Evolutionary conservation across 1,140 invertebrate genomes (phyloP), one percentile per base, ranked within the genome.

Genomic region (Mercenaria mercenaria): DNA sequence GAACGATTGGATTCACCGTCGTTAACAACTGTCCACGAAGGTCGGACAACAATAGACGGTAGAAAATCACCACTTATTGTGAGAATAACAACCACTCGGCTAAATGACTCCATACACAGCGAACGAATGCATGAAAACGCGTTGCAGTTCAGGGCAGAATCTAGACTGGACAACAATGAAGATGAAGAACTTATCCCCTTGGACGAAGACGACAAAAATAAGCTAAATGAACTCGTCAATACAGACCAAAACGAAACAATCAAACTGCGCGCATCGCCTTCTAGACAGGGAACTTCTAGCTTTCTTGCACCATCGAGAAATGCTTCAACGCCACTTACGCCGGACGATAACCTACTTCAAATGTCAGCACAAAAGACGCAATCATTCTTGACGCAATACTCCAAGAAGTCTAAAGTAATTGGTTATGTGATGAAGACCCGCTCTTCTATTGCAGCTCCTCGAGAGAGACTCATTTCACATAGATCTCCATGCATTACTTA

Each of bases 401-500:
- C 84, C 4, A 86, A 86, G 34, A 86, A 86, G 37, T 86, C 84
- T 10, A 76, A 77, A 77, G 32, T 86, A 15, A 56, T 86, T 52
- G 32, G 84, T n/a, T 86, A 86, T 39, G 69, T 86, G 2, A 72
- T 86, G 20, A 86, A 86, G 50, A 86, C 84, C 13, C 29, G 67
- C 13, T 47, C 47, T 11, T 76, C 84, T 50, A 59, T 39, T 26
- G n/a, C 59, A 26, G 47, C 67, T 26, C 84, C 69, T 23, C 67
- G 72, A 50, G 84, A 86, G 8, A 32, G 50, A 32, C 4, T 76
- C 4, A n/a, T 37, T 23, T 59, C 84, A 50, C 72, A 56, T n/a
- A 69, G 84, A 23, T 86, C 84, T 29, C 84, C 84, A n/a, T 76
- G 47, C 52, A 86, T 86, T n/a, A 76, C 84, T 0, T 86, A 76